These are phyloP conservation scores for Palythoa caribaeorum DNA, from an alignment of 92 coral and sea anemone genomes.

Conservation along the genomic window DNA sequence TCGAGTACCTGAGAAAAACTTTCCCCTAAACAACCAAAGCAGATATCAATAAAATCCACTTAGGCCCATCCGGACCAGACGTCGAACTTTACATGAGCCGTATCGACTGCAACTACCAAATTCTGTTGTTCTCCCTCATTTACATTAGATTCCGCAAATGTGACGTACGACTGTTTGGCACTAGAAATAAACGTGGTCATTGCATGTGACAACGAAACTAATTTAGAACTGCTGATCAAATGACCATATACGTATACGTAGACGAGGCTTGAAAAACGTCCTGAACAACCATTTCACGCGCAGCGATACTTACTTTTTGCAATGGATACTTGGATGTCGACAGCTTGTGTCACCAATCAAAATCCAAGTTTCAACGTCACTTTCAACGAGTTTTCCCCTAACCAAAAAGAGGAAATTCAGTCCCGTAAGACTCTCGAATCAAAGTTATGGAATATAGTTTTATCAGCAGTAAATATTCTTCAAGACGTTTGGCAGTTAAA, in stretches of 20 bases:
- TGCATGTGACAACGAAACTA: not conserved
- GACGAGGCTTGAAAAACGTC: not conserved
- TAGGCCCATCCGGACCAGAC: no score
- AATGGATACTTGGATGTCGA: conserved; percentile 81
- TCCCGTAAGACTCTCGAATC: no score
- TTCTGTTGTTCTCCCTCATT: no score
- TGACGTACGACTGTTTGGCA: not conserved
- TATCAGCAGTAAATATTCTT: no score
- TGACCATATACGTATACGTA: not conserved
- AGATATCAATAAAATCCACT: no score
- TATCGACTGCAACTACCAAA: no score
- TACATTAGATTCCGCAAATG: no score
- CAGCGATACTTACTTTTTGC: conserved; percentile 65
- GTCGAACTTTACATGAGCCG: no score
- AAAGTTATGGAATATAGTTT: no score
- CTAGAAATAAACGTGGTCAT: not conserved
- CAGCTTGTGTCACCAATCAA: conserved; percentile 82
- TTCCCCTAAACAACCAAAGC: no score
- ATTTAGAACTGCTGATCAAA: not conserved
- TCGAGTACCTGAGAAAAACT: no score
- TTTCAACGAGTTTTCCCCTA: conserved; percentile 67
- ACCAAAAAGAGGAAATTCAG: not conserved
- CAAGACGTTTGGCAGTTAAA: not conserved
- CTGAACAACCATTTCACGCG: not conserved
- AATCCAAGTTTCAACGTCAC: conserved; percentile 77